Percentiles rank a stretch among this genome's conserved stretches.
Conservation (phyloP, 1,140 invertebrate genomes). For the Apocrypta bakeri region DNA sequence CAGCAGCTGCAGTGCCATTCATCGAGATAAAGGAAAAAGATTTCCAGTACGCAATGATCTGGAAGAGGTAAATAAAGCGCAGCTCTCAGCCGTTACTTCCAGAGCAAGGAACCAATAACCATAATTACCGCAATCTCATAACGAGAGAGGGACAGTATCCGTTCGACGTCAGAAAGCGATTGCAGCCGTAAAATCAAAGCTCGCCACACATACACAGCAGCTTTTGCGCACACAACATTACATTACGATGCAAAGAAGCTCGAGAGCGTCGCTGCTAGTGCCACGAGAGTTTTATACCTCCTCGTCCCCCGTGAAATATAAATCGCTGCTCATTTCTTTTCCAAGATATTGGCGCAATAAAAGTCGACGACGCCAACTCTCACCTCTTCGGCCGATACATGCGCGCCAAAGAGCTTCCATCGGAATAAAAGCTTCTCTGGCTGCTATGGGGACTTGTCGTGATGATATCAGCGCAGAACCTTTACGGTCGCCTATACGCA, state of each 20-base stretch:
- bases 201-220: neutral
- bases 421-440: neutral
- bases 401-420: slow-evolving; percentile 3
- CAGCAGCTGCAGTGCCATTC: too few relatives aligned
- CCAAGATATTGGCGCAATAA: slow-evolving; percentile 17
- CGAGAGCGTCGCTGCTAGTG: neutral
- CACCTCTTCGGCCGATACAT: neutral
- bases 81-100: too few relatives aligned
- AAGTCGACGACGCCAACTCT: neutral
- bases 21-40: neutral
- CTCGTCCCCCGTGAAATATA: slow-evolving; percentile 24
- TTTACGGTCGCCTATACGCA: slow-evolving; percentile 23
- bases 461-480: slow-evolving; percentile 17
- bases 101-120: neutral
- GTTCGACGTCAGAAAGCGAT: neutral
- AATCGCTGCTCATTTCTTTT: slow-evolving; percentile 22
- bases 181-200: neutral
- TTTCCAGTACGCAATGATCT: too few relatives aligned
- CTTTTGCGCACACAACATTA: neutral
- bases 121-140: neutral
- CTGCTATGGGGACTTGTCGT: neutral
- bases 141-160: neutral
- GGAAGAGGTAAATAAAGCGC: too few relatives aligned
- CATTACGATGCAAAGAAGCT: slow-evolving; percentile 10
- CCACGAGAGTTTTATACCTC: neutral